Evolutionary conservation across 2,113 vertebrate genomes (phyloP).

Genomic region (Thinocorus orbignyianus): DNA sequence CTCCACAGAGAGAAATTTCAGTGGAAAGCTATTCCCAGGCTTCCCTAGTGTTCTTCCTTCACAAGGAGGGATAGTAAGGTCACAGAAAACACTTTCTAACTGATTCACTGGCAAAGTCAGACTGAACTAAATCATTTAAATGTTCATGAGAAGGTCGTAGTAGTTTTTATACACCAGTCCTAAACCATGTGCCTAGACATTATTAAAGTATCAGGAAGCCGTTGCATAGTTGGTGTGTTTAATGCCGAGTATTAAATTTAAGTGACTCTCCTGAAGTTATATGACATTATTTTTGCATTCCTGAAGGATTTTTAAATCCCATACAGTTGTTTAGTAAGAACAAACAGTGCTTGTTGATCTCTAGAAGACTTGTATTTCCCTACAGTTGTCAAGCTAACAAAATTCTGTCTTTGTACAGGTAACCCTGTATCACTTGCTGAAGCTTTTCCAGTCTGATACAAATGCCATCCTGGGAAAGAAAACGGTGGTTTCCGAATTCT

Average conservation of each 20-base stretch:
- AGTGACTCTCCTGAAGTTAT: background rate
- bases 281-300: background rate
- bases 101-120: background rate
- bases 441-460: slow-evolving; percentile 97
- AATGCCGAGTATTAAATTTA: background rate
- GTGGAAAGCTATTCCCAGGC: background rate
- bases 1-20: background rate
- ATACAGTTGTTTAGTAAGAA: background rate
- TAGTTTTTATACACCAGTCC: background rate
- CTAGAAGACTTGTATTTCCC: background rate
- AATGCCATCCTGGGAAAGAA: slow-evolving; percentile 97
- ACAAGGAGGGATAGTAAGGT: background rate
- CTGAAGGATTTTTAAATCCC: background rate
- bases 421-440: slow-evolving; percentile 94
- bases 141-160: background rate
- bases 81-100: background rate
- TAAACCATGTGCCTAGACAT: background rate
- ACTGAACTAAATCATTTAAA: background rate
- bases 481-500: slow-evolving; percentile 97
- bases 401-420: slow-evolving; percentile 78
- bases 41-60: background rate
- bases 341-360: background rate
- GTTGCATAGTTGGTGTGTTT: background rate
- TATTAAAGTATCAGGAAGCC: background rate
- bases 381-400: background rate